Conservation (phyloP, 1,140 invertebrate genomes). For the Drosophila mayri region DNA sequence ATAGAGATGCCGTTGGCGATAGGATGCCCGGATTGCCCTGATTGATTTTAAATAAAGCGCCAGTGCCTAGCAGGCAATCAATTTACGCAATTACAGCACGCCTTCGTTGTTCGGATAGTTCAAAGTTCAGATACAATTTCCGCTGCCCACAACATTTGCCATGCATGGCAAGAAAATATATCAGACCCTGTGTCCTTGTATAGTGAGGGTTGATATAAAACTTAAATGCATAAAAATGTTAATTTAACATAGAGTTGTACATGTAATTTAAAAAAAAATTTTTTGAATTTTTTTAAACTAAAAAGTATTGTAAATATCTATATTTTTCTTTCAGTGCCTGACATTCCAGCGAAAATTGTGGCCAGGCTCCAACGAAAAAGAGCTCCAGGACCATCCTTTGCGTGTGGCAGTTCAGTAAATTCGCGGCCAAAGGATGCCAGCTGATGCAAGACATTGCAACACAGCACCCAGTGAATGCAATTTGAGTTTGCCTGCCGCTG, state of each 20-base stretch:
- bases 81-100: conserved; percentile 71
- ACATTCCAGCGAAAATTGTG: not conserved
- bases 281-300: too few species aligned
- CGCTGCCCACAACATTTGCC: conserved; percentile 9
- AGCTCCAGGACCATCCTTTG: not conserved
- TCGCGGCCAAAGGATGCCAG: conserved; percentile 16
- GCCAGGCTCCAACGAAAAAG: not conserved
- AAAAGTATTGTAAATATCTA: not conserved
- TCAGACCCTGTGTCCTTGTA: not conserved
- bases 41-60: conserved; percentile 71
- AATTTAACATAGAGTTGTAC: too few species aligned
- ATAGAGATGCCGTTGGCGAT: conserved; percentile 27
- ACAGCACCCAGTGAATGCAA: conserved; percentile 44
- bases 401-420: conserved; percentile 8
- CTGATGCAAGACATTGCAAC: conserved; percentile 42
- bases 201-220: too few species aligned
- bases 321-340: conserved; percentile 8
- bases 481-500: conserved; percentile 35
- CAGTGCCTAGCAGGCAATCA: conserved; percentile 45
- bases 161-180: conserved; percentile 8
- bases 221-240: too few species aligned
- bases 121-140: conserved; percentile 38
- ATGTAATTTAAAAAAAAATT: too few species aligned
- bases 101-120: conserved; percentile 29
- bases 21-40: conserved; percentile 48